These are phyloP conservation scores for Sinodicranocentrus sp. DNA, from an alignment of 2,888 invertebrate species.

Conservation along the genomic window DNA sequence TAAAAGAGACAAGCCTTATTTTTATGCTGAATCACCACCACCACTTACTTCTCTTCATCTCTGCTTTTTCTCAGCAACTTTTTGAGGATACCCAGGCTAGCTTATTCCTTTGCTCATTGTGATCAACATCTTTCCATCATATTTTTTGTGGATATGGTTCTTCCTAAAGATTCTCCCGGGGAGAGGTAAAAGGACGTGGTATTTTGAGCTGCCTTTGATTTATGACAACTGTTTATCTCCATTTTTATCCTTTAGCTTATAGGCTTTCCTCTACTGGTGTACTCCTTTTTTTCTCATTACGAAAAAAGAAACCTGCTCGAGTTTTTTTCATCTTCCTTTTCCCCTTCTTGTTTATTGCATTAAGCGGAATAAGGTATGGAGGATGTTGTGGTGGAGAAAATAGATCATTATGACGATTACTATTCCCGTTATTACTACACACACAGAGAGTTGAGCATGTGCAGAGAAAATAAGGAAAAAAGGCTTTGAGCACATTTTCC, in stretches of 20 bases:
- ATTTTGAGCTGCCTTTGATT: conserved; percentile 60
- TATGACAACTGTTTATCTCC: conserved; percentile 72
- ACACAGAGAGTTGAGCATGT: no score
- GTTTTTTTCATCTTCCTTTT: no score
- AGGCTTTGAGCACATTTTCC: no score
- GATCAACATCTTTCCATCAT: neutral
- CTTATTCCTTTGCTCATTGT: conserved; percentile 15
- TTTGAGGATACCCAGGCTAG: conserved; percentile 31
- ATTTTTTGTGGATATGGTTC: neutral
- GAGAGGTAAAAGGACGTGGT: conserved; percentile 42
- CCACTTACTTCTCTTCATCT: neutral
- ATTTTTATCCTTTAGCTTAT: conserved; percentile 64
- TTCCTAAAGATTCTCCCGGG: neutral
- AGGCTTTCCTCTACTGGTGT: conserved; percentile 42
- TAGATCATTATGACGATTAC: conserved; percentile 56
- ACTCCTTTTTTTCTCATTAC: no score
- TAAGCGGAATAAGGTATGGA: conserved; percentile 25
- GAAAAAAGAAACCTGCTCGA: no score
- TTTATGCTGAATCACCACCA: neutral
- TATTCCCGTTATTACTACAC: conserved; percentile 9
- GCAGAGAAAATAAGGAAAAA: no score
- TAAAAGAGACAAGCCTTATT: no score
- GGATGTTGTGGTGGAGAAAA: conserved; percentile 46
- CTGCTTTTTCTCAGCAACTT: conserved; percentile 9
- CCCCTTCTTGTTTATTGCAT: no score